A percentile compares a stretch with the other conserved stretches of the same genome.
Evolutionary conservation across 2,797 vertebrate species (phyloP).

Genomic region (Nyctalus aviator): DNA sequence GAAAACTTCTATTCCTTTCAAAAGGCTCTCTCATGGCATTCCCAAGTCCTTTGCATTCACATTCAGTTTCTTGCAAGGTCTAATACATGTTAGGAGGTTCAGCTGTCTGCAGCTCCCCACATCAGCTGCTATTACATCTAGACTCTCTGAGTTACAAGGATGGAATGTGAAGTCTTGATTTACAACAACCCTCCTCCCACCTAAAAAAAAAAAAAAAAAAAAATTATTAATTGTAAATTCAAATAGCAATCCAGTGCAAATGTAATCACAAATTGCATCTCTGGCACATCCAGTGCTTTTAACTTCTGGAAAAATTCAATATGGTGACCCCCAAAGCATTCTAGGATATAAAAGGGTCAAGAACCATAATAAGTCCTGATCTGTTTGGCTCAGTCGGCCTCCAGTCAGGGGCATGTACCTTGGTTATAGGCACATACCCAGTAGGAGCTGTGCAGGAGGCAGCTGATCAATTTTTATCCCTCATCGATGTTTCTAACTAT

Average conservation of each 20-base stretch:
- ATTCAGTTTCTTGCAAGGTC: conserved; percentile 64
- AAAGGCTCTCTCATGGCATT: conserved; percentile 68
- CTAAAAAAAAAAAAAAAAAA: conserved; percentile 56
- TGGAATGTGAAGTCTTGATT: conserved; percentile 46
- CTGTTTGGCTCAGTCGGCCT: no score
- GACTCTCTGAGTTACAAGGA: conserved; percentile 34
- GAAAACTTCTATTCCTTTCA: conserved; percentile 56
- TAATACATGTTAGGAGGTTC: conserved; percentile 36
- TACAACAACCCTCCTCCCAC: conserved; percentile 44
- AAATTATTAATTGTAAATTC: conserved; percentile 51
- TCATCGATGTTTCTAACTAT: no score
- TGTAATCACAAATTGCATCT: conserved; percentile 68
- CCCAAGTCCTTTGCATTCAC: conserved; percentile 65
- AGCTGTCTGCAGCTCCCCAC: conserved; percentile 45
- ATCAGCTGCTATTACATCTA: conserved; percentile 53
- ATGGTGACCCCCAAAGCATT: conserved; percentile 52
- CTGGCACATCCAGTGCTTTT: conserved; percentile 68
- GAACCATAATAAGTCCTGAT: conserved; percentile 31
- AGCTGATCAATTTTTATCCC: no score
- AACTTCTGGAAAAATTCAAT: conserved; percentile 66
- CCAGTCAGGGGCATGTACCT: no score
- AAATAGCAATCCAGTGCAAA: conserved; percentile 65
- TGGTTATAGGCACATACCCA: no score
- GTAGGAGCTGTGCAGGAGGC: no score
- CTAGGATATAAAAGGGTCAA: conserved; percentile 75